A percentile compares a stretch with the other conserved stretches of the same genome.
These are phyloP conservation scores for Campylomormyrus tamandua DNA, from an alignment of 2,113 vertebrate species.

Conservation along the genomic window DNA sequence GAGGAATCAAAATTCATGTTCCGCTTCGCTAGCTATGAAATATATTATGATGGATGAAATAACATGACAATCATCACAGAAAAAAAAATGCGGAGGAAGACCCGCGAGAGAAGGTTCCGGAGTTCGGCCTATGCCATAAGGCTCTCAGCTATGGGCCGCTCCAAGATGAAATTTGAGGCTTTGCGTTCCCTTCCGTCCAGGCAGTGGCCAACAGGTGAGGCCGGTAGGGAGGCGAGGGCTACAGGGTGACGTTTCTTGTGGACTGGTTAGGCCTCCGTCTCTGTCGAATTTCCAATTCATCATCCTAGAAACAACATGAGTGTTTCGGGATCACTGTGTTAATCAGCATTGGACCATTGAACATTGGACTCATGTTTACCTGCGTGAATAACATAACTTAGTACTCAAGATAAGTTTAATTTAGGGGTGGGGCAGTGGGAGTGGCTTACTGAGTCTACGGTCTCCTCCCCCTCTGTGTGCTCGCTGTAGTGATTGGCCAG, in stretches of 20 bases:
- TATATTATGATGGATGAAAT: neutral
- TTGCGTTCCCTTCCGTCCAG: neutral
- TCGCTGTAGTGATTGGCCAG: slow-evolving; percentile 45
- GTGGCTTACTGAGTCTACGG: slow-evolving; percentile 66
- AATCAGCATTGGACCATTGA: neutral
- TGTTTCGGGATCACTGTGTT: neutral
- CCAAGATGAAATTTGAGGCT: neutral
- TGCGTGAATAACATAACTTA: neutral
- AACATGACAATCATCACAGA: neutral
- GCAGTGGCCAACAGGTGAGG: neutral
- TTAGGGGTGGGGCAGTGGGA: neutral
- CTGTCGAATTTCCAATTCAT: slow-evolving; percentile 46
- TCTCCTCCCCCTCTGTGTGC: slow-evolving; percentile 62
- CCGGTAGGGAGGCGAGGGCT: neutral
- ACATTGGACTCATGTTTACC: neutral
- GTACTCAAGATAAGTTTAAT: neutral
- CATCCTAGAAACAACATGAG: slow-evolving; percentile 46
- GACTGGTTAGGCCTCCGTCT: neutral
- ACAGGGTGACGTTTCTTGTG: neutral
- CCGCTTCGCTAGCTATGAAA: neutral
- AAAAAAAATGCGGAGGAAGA: neutral
- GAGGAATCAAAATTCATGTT: neutral
- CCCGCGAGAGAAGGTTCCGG: neutral
- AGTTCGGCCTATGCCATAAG: neutral
- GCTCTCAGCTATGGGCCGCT: neutral